Base-by-base conservation (phyloP, 2,888 invertebrate genomes). In the Andrena flavipes region DNA sequence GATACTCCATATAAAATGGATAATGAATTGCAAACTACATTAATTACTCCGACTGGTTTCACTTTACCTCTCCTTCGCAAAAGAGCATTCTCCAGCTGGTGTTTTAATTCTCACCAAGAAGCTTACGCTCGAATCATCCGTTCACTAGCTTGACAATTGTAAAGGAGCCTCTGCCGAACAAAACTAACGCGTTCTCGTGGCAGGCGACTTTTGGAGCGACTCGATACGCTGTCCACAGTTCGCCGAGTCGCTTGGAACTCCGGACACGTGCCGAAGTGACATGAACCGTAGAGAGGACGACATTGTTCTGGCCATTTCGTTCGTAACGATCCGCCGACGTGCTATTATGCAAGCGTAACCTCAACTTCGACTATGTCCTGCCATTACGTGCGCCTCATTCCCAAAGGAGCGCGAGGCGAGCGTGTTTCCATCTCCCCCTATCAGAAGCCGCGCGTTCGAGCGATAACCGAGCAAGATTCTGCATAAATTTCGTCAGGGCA, bases 191-290 rank as follows among this genome's bases (percentile, higher is more conserved):
- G 26, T 30, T 29, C 8, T 48, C 48, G 49, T 69, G 62, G 23
- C 16, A 84, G 63, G 65, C 42, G 67, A 82, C 74, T 86, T 84
- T 88, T 76, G 81, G 80, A 80, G 82, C 82, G 79, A 74, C 67
- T 54, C 62, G 67, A 68, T 33, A 71, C 42, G 70, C 67, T 80
- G 79, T 67, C 67, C 65, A 62, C 65, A n/a, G 74, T 73, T 73
- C 20, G 65, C 69, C 76, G 76, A 48, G 64, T 54, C 13, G 60
- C 49, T 80, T 78, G 82, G 75, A 82, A 90, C 89, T 86, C 90
- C 69, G 75, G 84, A 88, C 91, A 91, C 90, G 90, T 90, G 87
- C 75, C 63, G 35, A 75, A 86, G 85, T 90, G 89, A 90, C 90
- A 88, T 84, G 89, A 90, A 84, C 84, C 85, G 79, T 83, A 82